Base-by-base conservation (phyloP, 2,888 invertebrate species). In the Eumacrocentrus americanus region DNA sequence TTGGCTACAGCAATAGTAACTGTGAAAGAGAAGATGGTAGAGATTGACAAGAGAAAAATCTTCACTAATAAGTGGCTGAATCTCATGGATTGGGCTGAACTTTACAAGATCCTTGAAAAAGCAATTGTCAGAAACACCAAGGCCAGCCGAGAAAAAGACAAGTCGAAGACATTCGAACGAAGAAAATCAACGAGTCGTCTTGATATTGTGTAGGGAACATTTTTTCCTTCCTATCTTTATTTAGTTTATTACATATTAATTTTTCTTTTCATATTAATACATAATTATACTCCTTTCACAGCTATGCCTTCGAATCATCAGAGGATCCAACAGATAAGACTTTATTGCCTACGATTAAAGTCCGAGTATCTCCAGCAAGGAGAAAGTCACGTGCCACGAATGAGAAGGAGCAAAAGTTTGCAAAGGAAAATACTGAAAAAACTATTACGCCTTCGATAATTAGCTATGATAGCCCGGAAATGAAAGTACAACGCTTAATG, bases 51-150 rank as follows among this genome's bases (percentile, higher is more conserved):
- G 23, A 72, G 65, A 52, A 68, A 68, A 46, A 65, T 75, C 4
- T 66, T 62, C 3, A 76, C 75, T 1, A 76, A 76, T 57, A 76
- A 76, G 52, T 76, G 75, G 75, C 66, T 76, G 35, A 67, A 70
- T 55, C 46, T 75, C 1, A 74, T 75, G 56, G 75, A 76, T 37
- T 76, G 75, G 75, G 65, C 67, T 3, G 69, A 72, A 1, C 37
- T 76, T 1, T 76, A 76, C 16, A 68, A 69, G 51, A 69, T 75
- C 53, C 42, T 76, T 58, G 67, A 73, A 23, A 72, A 67, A 51
- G 75, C 74, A 7, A 58, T 75, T 53, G 58, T 72, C 20, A 69
- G 70, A 6, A 72, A 74, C 23, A 61, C 63, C 22, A 66, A 59
- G 11, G 29, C 50, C 7, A 62, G 34, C 23, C 52, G 55, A 9